phyloP scores from a whole-genome alignment of 2,797 vertebrate genomes.

The Cynodonichthys magdalenae region DNA sequence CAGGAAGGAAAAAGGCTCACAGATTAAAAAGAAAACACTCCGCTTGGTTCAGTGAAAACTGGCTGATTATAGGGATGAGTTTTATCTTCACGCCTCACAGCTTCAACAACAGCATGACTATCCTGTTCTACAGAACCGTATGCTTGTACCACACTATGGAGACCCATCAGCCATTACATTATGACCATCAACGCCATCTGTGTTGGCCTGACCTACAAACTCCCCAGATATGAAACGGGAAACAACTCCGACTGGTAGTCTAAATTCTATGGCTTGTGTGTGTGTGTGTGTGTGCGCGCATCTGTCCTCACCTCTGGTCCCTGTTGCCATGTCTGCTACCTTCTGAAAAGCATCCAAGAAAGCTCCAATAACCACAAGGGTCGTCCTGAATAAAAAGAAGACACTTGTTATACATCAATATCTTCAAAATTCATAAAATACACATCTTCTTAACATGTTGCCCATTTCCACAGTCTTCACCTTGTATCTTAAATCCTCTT shows the following conservation, averaged over 20 bases:
- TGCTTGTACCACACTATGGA: not conserved
- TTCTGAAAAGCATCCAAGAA: slow-evolving; percentile 89
- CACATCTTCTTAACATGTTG: no score
- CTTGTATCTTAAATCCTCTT: no score
- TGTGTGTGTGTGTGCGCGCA: slow-evolving; percentile 1
- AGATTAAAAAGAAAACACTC: not conserved
- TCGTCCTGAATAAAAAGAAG: slow-evolving; percentile 72
- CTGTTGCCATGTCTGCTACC: slow-evolving; percentile 86
- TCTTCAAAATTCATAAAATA: no score
- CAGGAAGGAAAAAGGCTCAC: not conserved
- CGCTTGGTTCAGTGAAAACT: not conserved
- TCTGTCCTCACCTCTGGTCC: slow-evolving; percentile 80
- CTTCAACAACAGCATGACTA: no score
- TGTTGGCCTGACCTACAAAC: not conserved
- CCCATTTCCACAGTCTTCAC: no score
- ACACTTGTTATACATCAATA: not conserved
- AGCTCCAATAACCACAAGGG: slow-evolving; percentile 81
- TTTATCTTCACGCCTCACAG: not conserved
- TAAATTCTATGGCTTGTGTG: not conserved
- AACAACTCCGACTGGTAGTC: not conserved
- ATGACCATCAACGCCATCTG: no score
- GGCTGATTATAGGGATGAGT: not conserved
- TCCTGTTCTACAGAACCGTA: not conserved
- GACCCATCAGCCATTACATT: no score
- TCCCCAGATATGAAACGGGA: not conserved